Evolutionary conservation across 2,113 vertebrate genomes (phyloP).

Genomic region (Vimba vimba): DNA sequence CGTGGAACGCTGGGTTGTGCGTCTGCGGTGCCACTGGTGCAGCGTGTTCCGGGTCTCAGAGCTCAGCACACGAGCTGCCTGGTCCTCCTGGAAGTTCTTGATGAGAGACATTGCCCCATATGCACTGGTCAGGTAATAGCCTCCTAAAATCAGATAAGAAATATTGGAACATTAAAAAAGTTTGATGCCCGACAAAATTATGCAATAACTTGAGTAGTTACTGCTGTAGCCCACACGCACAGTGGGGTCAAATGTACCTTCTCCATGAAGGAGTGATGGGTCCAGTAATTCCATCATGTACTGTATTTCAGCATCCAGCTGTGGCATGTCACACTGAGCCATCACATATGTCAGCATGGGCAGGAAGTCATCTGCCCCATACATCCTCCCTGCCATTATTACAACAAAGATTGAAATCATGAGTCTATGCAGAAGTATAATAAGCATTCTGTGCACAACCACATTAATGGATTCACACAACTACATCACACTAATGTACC

Average conservation of each 20-base stretch:
- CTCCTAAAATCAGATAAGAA: conserved; percentile 80
- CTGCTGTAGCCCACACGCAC: conserved; percentile 39
- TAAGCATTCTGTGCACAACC: background rate
- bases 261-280: conserved; percentile 90
- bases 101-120: conserved; percentile 94
- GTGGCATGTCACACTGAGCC: conserved; percentile 94
- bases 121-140: conserved; percentile 95
- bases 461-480: background rate
- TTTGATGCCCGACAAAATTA: conserved; percentile 65
- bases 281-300: conserved; percentile 98
- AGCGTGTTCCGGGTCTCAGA: conserved; percentile 92
- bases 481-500: conserved; percentile 74
- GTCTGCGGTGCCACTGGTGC: conserved; percentile 92
- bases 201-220: conserved; percentile 64
- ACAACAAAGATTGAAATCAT: background rate
- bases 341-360: conserved; percentile 95
- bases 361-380: conserved; percentile 95
- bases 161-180: conserved; percentile 45
- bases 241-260: conserved; percentile 76
- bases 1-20: conserved; percentile 84
- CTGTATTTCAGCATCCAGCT: conserved; percentile 91
- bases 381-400: conserved; percentile 86
- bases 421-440: background rate
- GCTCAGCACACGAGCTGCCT: conserved; percentile 88
- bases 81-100: conserved; percentile 97